Evolutionary conservation across 2,113 vertebrate genomes (phyloP).

Genomic region (Neolamprologus fasciatus): DNA sequence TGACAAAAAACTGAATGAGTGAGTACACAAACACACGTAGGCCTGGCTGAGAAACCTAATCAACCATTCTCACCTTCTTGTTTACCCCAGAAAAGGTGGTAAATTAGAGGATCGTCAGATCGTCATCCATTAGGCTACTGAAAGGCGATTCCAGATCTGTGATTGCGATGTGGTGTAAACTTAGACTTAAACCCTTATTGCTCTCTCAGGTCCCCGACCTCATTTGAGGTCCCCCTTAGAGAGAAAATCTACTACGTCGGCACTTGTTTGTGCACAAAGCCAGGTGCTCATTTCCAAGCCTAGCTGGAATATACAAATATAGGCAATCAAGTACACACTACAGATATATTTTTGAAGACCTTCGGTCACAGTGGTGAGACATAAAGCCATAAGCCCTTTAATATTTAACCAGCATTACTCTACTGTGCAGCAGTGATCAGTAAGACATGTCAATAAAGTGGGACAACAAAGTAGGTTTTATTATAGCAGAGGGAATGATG

Average conservation of each 20-base stretch:
- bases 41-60: not conserved
- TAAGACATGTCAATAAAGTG: not conserved
- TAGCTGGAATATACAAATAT: not conserved
- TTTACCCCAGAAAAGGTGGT: not conserved
- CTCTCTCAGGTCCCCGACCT: conserved; percentile 1
- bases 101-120: not conserved
- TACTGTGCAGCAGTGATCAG: not conserved
- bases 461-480: not conserved
- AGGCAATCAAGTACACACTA: not conserved
- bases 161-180: conserved; percentile 1
- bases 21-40: not conserved
- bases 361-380: conserved; percentile 57
- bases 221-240: conserved; percentile 12
- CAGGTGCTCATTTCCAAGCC: not conserved
- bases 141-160: conserved; percentile 17
- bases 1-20: conserved; percentile 1
- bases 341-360: conserved; percentile 32
- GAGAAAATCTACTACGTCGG: conserved; percentile 5
- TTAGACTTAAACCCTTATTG: not conserved
- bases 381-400: conserved; percentile 59
- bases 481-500: not conserved
- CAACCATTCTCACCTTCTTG: not conserved
- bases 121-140: not conserved
- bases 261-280: conserved; percentile 6
- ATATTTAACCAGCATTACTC: conserved; percentile 75